Evolutionary conservation across 2,113 vertebrate genomes (phyloP).

Genomic region (Motacilla tschutschensis): DNA sequence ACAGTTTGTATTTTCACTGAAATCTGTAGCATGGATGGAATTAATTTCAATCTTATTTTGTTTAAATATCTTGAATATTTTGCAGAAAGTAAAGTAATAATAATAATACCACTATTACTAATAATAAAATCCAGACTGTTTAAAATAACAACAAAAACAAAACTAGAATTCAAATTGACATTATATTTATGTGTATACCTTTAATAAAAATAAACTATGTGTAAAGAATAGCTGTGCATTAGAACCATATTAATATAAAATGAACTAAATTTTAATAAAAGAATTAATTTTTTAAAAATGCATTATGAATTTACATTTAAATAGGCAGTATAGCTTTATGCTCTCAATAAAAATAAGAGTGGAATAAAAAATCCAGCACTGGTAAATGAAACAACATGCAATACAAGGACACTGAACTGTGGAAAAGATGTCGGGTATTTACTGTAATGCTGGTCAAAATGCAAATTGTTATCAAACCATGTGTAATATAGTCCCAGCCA

Average conservation of each 20-base stretch:
- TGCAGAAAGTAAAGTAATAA: background rate
- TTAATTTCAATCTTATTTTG: background rate
- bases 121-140: background rate
- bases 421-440: background rate
- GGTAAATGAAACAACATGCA: background rate
- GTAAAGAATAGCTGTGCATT: background rate
- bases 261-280: background rate
- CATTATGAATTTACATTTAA: slow-evolving; percentile 11
- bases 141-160: background rate
- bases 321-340: background rate
- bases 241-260: background rate
- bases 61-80: background rate
- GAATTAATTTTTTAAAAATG: background rate
- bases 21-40: background rate
- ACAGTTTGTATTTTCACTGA: background rate
- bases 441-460: background rate
- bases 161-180: background rate
- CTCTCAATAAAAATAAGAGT: background rate
- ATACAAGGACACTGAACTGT: background rate
- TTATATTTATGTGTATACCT: background rate
- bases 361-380: background rate
- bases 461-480: background rate
- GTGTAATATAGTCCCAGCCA: background rate
- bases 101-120: background rate
- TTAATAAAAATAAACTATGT: background rate